These are phyloP conservation scores for Aurelia aurita DNA, from an alignment of 30 jellyfish, hydroid and myxozoan species.

Conservation along the genomic window DNA sequence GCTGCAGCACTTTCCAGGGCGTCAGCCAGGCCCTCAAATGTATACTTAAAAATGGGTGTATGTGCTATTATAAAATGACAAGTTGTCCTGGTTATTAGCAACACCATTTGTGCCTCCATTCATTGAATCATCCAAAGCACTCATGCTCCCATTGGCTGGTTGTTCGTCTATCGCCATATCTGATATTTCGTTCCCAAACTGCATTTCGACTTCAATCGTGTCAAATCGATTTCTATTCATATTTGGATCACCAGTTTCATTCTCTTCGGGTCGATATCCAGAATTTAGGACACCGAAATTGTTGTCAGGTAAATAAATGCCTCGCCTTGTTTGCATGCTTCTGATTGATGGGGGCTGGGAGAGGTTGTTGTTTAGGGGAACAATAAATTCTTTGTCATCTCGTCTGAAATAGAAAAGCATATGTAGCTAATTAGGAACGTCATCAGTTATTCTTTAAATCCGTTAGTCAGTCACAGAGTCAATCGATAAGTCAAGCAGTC, in stretches of 20 bases:
- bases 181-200: conserved; percentile 61
- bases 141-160: background rate
- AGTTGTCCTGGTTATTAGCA: conserved; percentile 2
- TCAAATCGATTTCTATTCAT: conserved; percentile 2
- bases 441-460: too few species aligned
- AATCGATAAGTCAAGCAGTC: too few species aligned
- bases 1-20: too few species aligned
- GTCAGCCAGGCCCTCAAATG: too few species aligned
- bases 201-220: conserved; percentile 80
- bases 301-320: conserved; percentile 82
- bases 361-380: conserved; percentile 80
- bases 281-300: conserved; percentile 78
- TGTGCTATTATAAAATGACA: conserved; percentile 61
- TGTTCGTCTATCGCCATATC: conserved; percentile 32
- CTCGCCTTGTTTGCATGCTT: conserved; percentile 90
- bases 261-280: conserved; percentile 78
- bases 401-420: conserved; percentile 22
- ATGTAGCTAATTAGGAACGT: background rate
- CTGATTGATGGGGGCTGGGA: conserved; percentile 90
- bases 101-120: background rate
- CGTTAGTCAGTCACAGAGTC: too few species aligned
- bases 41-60: conserved; percentile 37
- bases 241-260: background rate
- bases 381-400: conserved; percentile 76
- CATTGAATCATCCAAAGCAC: background rate